Percentiles rank a stretch among this genome's conserved stretches.
These are phyloP conservation scores for Catharus minimus DNA, from an alignment of 2,113 vertebrate genomes.

Conservation along the genomic window DNA sequence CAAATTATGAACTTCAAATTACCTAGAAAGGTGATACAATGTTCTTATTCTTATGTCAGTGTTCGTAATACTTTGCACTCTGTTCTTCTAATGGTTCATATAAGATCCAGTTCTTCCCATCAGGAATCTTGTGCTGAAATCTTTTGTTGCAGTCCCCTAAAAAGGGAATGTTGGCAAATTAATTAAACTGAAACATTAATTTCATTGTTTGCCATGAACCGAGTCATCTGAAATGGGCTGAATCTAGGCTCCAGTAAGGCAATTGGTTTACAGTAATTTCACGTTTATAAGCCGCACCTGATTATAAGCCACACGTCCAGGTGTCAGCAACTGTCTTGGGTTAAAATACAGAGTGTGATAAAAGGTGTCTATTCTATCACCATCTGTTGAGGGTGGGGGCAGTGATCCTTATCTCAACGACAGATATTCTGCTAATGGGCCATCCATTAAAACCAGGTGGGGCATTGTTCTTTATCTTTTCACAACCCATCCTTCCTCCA, in stretches of 20 bases:
- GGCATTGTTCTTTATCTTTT: too few species aligned
- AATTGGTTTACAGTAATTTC: not conserved
- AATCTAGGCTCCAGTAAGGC: not conserved
- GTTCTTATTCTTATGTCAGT: not conserved
- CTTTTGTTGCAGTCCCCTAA: not conserved
- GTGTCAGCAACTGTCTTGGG: too few species aligned
- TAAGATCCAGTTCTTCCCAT: not conserved
- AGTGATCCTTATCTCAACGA: too few species aligned
- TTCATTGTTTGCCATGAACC: not conserved
- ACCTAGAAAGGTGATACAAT: fast-evolving
- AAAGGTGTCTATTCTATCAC: too few species aligned
- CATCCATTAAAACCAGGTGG: too few species aligned
- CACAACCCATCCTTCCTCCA: too few species aligned
- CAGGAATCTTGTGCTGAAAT: not conserved
- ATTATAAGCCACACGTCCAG: too few species aligned
- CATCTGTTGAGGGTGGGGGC: too few species aligned
- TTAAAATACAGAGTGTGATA: too few species aligned
- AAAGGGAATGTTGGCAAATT: not conserved
- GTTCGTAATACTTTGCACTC: not conserved
- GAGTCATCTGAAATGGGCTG: not conserved
- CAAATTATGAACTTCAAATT: not conserved
- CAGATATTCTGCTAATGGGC: too few species aligned
- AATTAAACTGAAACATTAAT: not conserved
- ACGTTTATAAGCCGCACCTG: too few species aligned
- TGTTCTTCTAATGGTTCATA: not conserved